Evolutionary conservation across 2,797 vertebrate genomes (phyloP), one percentile per base, ranked within the genome.

Genomic region (Atherinosoma microstoma): DNA sequence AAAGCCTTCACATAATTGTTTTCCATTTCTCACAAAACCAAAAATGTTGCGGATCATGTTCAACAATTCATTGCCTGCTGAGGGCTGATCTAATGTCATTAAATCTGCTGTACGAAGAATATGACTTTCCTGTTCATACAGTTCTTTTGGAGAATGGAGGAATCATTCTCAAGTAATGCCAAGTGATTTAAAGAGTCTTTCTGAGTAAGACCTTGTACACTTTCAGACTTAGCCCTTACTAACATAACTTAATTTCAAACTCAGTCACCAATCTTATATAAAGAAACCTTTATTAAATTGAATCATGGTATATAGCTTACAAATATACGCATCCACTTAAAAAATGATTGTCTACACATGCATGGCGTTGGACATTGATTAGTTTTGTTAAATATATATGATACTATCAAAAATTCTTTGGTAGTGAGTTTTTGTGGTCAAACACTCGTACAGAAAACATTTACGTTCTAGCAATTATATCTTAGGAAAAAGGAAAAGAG

Each of bases 251-350:
- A 2, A 71, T n/a, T 45, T 57, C 27, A 2, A 75, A 67, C 63
- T 18, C 13, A 63, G 34, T 6, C 30, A 67, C 29, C 58, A 12
- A 24, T 68, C 53, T 1, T 32, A 7, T 38, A 68, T 32, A 73
- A 63, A 11, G 24, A 24, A 72, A 12, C 11, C 24, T 84, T 86
- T 73, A 73, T 74, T 82, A 6, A 27, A 63, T 49, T 35, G 4
- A 54, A 30, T 68, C 5, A 67, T 56, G 57, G 12, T 11, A 67
- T 13, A 66, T 22, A 36, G 22, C 63, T 27, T 34, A 64, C 62
- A 36, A 24, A 58, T 2, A 47, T 36, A 9, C 13, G 6, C 9
- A 69, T 7, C 3, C 18, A 61, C 24, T 56, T 15, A 16, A 56
- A 30, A 53, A 78, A 24, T 0, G 35, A 76, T 70, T 76, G 60